Base-by-base conservation (phyloP, 2,113 vertebrate species). In the Diphyllodes magnificus region DNA sequence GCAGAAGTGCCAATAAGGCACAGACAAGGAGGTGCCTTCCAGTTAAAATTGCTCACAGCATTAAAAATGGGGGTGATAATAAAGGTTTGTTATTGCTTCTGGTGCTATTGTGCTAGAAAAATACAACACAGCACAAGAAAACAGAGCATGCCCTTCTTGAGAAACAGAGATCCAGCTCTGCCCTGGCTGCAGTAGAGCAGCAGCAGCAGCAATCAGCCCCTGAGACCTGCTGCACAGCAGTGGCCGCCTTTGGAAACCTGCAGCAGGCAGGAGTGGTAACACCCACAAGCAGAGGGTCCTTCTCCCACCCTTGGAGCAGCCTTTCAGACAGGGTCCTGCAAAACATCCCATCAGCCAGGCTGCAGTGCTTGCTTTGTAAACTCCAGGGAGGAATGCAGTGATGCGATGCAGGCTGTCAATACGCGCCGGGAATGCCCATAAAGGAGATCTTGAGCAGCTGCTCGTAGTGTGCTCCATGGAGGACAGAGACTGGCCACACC, bases 371-470 rank as follows among this genome's bases (percentile, higher is more conserved):
- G 27, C 60, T 78, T 23, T 88, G 69, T 30, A 51, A 64, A 31
- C 20, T 20, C 47, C 59, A 16, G 35, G 56, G 49, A 79, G 39
- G 15, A 20, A 37, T 3, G 37, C 3, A 5, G 39, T 3, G 10
- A 54, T 45, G 50, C 16, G 79, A 22, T 39, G n/a, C 33, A 21
- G 47, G 21, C 30, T 35, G 57, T 61, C 2, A 10, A 27, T 25
- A 22, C 0, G 0, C 4, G 1, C n/a, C 0, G 0, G 13, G 19
- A 35, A 30, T 60, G 50, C 5, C 40, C 12, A 5, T 6, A 27
- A 42, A 80, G 35, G 28, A 75, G 30, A 31, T 7, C 15, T 31
- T 59, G 35, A 86, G 23, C 17, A 3, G 10, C 68, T 68, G 33
- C 49, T 51, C 4, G 0, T 11, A 12, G 35, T 33, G 40, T 72